Evolutionary conservation across 2,888 invertebrate species (phyloP), one percentile per base, ranked within the genome.

Genomic region (Spodoptera picta): DNA sequence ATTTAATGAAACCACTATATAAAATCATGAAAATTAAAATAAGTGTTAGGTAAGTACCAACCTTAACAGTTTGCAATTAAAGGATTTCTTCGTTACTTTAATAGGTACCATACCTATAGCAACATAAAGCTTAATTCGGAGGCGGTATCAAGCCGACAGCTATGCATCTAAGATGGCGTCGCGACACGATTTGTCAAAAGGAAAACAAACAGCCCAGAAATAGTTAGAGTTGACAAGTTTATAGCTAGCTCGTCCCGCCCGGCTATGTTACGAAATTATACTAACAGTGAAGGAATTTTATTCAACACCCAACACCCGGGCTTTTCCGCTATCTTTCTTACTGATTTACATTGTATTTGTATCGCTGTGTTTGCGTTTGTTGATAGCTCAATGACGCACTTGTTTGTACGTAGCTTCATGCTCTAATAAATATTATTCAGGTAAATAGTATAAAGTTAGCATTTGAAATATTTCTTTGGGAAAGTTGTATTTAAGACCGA

Each of bases 211-310:
- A 88, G 83, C 82, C 86, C 90, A 89, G 91, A 88, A 93, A 94
- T 93, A 94, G 93, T 92, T 89, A 82, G 83, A 85, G 92, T 88
- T 93, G 93, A 94, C 94, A 94, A 92, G 89, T 94, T 93, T 93
- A 94, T 91, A 84, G 92, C 88, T 81, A 75, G 77, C 78, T 81
- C 75, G 79, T 77, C 77, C 71, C 68, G 73, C 70, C 60, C 55
- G 66, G 70, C 69, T 67, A 77, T 79, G 83, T 83, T 85, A 86
- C 87, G 80, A 86, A 87, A 88, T 87, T 85, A 87, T 85, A 86
- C 83, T 76, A 83, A 80, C 80, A 75, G 75, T 79, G 72, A 82
- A 81, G 82, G 83, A 87, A 86, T 88, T 87, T 86, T 87, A 86
- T 88, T 83, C 85, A 84, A 82, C 83, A 78, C 68, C 67, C 75